Evolutionary conservation across 1,140 invertebrate genomes (phyloP).

Genomic region (Zaprionus ghesquierei): DNA sequence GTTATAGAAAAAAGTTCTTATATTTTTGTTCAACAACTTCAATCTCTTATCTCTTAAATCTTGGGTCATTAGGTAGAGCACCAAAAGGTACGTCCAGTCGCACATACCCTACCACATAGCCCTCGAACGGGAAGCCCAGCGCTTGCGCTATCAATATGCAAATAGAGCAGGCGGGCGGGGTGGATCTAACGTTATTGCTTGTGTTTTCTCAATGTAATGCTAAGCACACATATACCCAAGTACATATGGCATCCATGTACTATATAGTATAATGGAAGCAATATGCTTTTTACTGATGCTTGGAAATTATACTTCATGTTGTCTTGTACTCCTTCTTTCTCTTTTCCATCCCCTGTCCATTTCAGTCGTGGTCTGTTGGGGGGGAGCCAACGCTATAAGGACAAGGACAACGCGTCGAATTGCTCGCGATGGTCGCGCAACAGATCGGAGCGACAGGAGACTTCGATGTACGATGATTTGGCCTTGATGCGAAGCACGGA

Average conservation of each 20-base stretch:
- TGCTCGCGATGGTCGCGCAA: constrained; percentile 23
- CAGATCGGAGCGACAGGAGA: constrained; percentile 59
- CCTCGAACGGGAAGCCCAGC: not conserved
- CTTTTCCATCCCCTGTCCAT: not conserved
- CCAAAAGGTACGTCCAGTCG: not conserved
- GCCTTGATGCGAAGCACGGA: constrained; percentile 74
- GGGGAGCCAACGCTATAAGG: not conserved
- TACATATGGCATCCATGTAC: not conserved
- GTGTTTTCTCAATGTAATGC: not conserved
- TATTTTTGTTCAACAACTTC: not conserved
- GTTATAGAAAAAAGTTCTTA: not conserved
- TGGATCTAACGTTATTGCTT: not conserved
- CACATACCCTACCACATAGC: not conserved
- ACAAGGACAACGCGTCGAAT: constrained; percentile 27
- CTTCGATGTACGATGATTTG: constrained; percentile 60
- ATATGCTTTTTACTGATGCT: not conserved
- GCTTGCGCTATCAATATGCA: constrained; percentile 6
- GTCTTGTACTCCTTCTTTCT: not conserved
- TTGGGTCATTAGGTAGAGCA: too few species aligned
- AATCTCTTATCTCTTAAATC: too few species aligned
- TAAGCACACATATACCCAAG: not conserved
- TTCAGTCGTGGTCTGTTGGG: constrained; percentile 1
- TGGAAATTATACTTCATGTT: constrained; percentile 40
- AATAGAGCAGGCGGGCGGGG: not conserved
- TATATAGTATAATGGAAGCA: not conserved